Conservation (phyloP, 1,140 invertebrate genomes). For the Bombus terrestris region DNA sequence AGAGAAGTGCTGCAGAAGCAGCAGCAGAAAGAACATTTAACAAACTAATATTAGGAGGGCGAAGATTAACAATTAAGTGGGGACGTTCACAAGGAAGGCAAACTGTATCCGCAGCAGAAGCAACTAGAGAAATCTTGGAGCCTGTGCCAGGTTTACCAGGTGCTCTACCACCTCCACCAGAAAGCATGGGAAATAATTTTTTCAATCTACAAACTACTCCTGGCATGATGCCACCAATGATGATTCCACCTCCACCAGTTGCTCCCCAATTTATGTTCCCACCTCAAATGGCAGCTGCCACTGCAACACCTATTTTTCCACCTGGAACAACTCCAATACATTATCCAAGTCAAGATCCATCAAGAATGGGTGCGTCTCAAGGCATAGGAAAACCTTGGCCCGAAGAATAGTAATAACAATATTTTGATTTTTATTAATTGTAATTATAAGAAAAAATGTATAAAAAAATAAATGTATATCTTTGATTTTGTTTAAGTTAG, state of each 20-base stretch:
- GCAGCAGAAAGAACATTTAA: conserved; percentile 99
- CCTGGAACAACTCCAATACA: conserved; percentile 87
- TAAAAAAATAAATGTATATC: conserved; percentile 41
- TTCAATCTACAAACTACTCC: conserved; percentile 85
- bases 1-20: conserved; percentile 93
- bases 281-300: conserved; percentile 80
- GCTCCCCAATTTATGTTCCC: conserved; percentile 83
- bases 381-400: conserved; percentile 82
- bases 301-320: conserved; percentile 81
- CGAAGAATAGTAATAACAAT: conserved; percentile 73
- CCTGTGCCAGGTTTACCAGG: conserved; percentile 94
- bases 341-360: conserved; percentile 97
- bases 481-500: conserved; percentile 26
- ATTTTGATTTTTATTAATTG: conserved; percentile 2
- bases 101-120: conserved; percentile 81
- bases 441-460: conserved; percentile 31
- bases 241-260: conserved; percentile 83
- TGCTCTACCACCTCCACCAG: conserved; percentile 90
- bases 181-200: conserved; percentile 84
- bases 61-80: conserved; percentile 98
- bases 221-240: conserved; percentile 83
- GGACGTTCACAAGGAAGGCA: conserved; percentile 93
- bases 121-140: conserved; percentile 85
- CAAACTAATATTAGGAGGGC: conserved; percentile 93
- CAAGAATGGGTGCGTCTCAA: conserved; percentile 90